Evolutionary conservation across 1,140 invertebrate species (phyloP), one percentile per base, ranked within the genome.

Genomic region (Notospermus geniculatus): DNA sequence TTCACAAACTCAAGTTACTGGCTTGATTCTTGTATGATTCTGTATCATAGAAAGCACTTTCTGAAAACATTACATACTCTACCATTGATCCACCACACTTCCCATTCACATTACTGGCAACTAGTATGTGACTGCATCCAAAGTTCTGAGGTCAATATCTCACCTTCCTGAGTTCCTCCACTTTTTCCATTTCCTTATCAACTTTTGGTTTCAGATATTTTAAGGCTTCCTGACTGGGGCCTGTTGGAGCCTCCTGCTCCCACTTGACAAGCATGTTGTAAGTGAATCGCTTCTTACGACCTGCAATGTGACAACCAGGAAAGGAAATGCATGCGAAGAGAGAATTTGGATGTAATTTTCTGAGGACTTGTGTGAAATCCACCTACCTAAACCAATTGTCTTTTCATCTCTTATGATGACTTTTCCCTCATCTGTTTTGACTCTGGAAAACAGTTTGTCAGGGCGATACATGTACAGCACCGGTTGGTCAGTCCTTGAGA

Each of bases 401-500:
- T 41, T 29, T 30, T 39, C n/a, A 45, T 30, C 57, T 52, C 22
- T 29, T 50, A 29, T 58, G 28, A 27, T 17, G 32, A 19, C 39
- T 54, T 17, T 28, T 28, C 54, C 54, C 22, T 45, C 45, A 52
- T 1, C 45, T 9, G n/a, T 54, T 56, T 56, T 61, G 52, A 43
- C 25, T 25, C 30, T 54, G 45, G 17, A 25, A 46, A 19, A 53
- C 41, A 17, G 25, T 22, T 22, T 52, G 46, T 61, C 60, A n/a
- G 54, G 54, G n/a, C 52, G 60, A 15, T 55, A 61, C 28, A 53
- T 54, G 54, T 19, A 22, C 32, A 29, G n/a, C 4, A n/a, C 28
- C 52, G 13, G 29, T 46, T 32, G 15, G 28, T 58, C 39, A 53
- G 39, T 29, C 66, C 90, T 84, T 41, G 90, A 88, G 73, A 93